phyloP scores from a whole-genome alignment of 2,113 vertebrate genomes.

The Microtus pennsylvanicus region DNA sequence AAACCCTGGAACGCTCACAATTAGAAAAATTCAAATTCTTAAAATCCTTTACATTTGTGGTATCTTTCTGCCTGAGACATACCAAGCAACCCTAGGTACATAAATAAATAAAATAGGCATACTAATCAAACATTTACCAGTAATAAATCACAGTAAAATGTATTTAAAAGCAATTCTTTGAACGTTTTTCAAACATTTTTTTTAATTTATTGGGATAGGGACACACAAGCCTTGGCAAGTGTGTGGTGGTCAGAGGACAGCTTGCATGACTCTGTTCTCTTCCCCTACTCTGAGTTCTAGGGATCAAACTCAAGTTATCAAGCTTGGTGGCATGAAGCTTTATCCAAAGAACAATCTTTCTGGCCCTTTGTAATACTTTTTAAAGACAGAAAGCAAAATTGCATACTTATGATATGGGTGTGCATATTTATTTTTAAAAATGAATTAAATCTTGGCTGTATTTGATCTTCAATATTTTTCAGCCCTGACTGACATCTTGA shows the following conservation, averaged over 20 bases:
- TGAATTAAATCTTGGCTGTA: background rate
- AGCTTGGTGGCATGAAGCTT: background rate
- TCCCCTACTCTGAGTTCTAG: background rate
- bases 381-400: background rate
- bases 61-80: background rate
- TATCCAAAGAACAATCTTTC: background rate
- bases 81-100: background rate
- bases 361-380: background rate
- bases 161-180: background rate
- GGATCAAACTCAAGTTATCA: background rate
- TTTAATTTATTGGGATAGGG: background rate
- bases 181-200: background rate
- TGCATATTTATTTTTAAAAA: background rate
- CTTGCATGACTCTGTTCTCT: background rate
- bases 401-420: background rate
- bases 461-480: background rate
- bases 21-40: background rate
- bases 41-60: background rate
- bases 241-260: background rate
- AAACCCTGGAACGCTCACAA: background rate
- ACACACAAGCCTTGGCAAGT: background rate
- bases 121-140: background rate
- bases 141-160: background rate
- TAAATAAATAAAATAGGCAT: background rate
- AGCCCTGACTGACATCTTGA: background rate